Base-by-base conservation (phyloP, 1,140 invertebrate genomes). In the Papilio dardanus region DNA sequence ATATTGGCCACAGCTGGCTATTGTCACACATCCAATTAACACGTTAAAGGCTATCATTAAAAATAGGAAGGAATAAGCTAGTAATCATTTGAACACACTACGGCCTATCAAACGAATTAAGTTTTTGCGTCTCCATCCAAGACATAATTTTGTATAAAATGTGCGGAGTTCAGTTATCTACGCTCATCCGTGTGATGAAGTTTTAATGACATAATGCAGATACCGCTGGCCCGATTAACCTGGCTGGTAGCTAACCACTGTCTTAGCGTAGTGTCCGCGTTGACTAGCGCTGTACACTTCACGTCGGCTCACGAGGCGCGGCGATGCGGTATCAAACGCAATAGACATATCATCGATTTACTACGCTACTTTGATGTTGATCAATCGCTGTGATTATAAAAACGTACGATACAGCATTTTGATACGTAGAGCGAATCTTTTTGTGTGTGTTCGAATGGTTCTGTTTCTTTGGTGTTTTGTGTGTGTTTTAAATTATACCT, bases 161-260 rank as follows among this genome's bases (percentile, higher is more conserved):
- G 74, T 77, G 37, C 74, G 77, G 82, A 89, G 87, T 91, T 83
- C 87, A 90, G 89, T 92, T 90, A 91, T 74, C 77, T 71, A 76
- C 84, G 75, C 81, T 82, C 83, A 86, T 81, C 83, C 84, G 83
- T 86, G 78, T 89, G 86, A 91, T 90, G 89, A 88, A 89, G 85
- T 88, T 91, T 91, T 91, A 90, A 92, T 92, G 89, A 88, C 85
- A 90, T 88, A 90, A 91, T 91, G 81, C 84, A 82, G 84, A 89
- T 90, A 92, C 86, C 85, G 87, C 86, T 86, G 84, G 89, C 83
- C 92, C 86, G 81, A 90, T 93, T 92, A 92, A 85, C 83, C 85
- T 76, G 77, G 83, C 86, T 87, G 84, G 85, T 79, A 74, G 74
- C 78, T 85, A 86, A 81, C 84, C 84, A 87, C 85, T 88, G 83